These are phyloP conservation scores for Gouania willdenowi DNA, from an alignment of 2,797 vertebrate genomes.

Conservation along the genomic window DNA sequence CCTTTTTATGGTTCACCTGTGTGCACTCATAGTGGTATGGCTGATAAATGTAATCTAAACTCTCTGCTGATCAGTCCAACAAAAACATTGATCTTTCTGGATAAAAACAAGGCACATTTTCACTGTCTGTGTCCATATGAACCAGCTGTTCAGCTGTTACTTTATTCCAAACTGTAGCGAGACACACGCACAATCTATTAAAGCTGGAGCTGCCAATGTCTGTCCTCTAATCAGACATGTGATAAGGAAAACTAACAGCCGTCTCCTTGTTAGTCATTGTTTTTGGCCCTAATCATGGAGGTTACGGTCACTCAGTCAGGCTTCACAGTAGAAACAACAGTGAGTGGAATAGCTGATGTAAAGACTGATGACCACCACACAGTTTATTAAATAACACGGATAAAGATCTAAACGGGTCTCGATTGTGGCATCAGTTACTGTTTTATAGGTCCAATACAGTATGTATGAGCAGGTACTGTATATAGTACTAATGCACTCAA, in stretches of 20 bases:
- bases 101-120: no score
- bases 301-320: conserved; percentile 23
- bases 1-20: no score
- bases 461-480: no score
- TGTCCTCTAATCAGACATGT: conserved; percentile 4
- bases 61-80: no score
- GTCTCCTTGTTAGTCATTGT: conserved; percentile 25
- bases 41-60: no score
- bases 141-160: not conserved
- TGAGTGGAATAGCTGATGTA: conserved; percentile 35
- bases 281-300: conserved; percentile 5
- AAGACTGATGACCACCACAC: conserved; percentile 38
- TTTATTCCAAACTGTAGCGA: conserved; percentile 17
- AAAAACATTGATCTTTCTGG: no score
- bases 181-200: conserved; percentile 10
- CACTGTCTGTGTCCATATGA: no score
- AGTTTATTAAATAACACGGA: conserved; percentile 32
- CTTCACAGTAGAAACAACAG: conserved; percentile 27
- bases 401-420: conserved; percentile 15
- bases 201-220: not conserved
- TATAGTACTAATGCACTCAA: not conserved
- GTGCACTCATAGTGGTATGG: no score
- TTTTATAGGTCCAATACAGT: not conserved
- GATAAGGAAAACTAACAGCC: conserved; percentile 20
- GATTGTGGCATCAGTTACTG: not conserved